phyloP scores from a whole-genome alignment of 2,888 invertebrate species.

The Panopea generosa region DNA sequence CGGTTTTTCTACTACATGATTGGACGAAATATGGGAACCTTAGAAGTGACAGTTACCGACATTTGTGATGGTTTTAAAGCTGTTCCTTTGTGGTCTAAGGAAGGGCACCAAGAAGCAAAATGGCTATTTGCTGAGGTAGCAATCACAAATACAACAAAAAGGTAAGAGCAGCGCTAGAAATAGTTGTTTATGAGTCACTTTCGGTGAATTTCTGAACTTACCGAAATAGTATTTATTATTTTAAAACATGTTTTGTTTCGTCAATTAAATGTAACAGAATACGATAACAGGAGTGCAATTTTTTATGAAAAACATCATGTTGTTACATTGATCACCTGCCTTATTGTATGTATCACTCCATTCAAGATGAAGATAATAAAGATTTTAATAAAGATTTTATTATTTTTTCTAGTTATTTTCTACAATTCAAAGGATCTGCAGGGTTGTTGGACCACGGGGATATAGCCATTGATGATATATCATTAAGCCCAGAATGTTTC shows the following conservation, averaged over 20 bases:
- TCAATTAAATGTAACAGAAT: too few species aligned
- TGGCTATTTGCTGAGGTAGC: slow-evolving; percentile 50
- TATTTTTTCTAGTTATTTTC: slow-evolving; percentile 36
- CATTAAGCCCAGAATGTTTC: slow-evolving; percentile 60
- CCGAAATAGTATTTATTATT: too few species aligned
- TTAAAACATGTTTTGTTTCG: too few species aligned
- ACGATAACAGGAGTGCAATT: too few species aligned
- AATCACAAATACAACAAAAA: slow-evolving; percentile 3
- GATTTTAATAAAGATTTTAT: too few species aligned
- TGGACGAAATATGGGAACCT: slow-evolving; percentile 13
- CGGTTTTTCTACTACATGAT: slow-evolving; percentile 57
- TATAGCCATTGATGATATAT: slow-evolving; percentile 65
- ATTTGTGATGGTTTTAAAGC: slow-evolving; percentile 3
- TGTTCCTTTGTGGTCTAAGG: slow-evolving; percentile 17
- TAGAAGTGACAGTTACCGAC: slow-evolving; percentile 9
- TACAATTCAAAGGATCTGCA: slow-evolving; percentile 33
- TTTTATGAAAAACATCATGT: too few species aligned
- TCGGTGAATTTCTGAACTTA: not conserved
- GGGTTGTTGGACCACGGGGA: slow-evolving; percentile 50
- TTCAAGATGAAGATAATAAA: too few species aligned
- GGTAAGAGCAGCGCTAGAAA: slow-evolving; percentile 4
- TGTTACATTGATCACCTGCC: too few species aligned
- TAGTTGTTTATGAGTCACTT: not conserved
- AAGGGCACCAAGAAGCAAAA: slow-evolving; percentile 22
- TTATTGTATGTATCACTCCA: too few species aligned